Conservation (phyloP, 2,797 vertebrate species). For the Leucoraja ocellata region DNA sequence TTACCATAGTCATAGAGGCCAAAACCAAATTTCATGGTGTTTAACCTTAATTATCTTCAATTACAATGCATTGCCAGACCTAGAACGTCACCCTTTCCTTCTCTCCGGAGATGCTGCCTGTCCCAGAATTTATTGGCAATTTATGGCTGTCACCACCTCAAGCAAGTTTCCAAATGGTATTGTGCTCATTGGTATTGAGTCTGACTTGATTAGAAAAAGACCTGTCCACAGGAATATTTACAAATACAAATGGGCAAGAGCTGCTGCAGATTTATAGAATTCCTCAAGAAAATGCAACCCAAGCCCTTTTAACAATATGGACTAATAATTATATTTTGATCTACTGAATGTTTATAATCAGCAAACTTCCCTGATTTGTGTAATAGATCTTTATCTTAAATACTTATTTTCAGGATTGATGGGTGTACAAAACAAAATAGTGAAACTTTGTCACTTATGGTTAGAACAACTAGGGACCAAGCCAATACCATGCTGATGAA, state of each 20-base stretch:
- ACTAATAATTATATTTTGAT: background rate
- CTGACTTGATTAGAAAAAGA: too few relatives aligned
- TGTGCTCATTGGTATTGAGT: too few relatives aligned
- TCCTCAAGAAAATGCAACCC: background rate
- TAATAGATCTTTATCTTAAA: background rate
- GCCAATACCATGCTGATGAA: background rate
- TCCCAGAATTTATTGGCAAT: background rate
- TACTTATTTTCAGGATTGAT: background rate
- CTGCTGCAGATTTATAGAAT: too few relatives aligned
- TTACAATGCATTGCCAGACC: background rate
- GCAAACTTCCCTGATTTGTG: background rate
- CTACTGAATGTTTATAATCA: background rate
- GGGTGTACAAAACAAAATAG: background rate
- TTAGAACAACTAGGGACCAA: background rate
- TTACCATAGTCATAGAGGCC: background rate
- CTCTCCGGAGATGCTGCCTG: too few relatives aligned
- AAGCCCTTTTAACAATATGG: background rate
- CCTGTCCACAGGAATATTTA: too few relatives aligned
- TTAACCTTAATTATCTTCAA: background rate
- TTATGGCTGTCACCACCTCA: too few relatives aligned
- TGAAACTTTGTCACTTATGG: background rate
- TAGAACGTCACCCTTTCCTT: too few relatives aligned
- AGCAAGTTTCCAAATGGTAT: too few relatives aligned
- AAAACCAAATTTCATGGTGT: background rate
- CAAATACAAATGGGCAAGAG: too few relatives aligned